Base-by-base conservation (phyloP, 2,113 vertebrate genomes). In the Chaenogobius annularis region DNA sequence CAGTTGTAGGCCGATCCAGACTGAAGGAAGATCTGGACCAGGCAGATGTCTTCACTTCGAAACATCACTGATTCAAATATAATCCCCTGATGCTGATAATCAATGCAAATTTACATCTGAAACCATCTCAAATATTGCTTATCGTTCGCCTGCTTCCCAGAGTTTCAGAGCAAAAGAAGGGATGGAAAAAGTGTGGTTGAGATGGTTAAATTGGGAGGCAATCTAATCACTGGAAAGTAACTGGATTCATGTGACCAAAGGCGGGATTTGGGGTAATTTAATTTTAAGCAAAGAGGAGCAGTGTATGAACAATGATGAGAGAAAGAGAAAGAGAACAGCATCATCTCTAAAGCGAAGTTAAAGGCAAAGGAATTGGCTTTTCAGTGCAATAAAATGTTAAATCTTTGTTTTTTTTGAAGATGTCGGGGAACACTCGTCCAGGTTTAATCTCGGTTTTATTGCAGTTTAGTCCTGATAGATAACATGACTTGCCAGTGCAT, bases 1-100 rank as follows among this genome's bases (percentile, higher is more conserved):
- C 96, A 98, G 89, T 96, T 97, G 71, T 97, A 98, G 0, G 96
- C 96, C 35, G 96, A 96, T 91, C 97, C 96, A 0, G 96, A 96
- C 85, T 98, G 96, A 14, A 98, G 94, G 48, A 97, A 97, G 5
- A 98, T 94, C 93, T 98, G 96, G 2, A 96, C 96, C 83, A 98
- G 90, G 0, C 96, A 97, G 95, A 98, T 97, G 92, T 98, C 96
- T 85, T 98, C 96, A 46, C 96, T 97, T 64, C 96, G 90, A 93
- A 98, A 98, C 55, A 97, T 93, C 73, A 96, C 96, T 95, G 95
- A 97, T 97, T 86, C 46, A 20, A 46, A 46, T 54, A 63, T 43
- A 63, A 40, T 5, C 10, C 4, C 9, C 1, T 9, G 2, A 37
- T 5, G n/a, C 3, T 1, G 37, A 40, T 6, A 40, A 35, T 35